phyloP scores from a whole-genome alignment of 2,888 invertebrate species.

The Orgyia antiqua region DNA sequence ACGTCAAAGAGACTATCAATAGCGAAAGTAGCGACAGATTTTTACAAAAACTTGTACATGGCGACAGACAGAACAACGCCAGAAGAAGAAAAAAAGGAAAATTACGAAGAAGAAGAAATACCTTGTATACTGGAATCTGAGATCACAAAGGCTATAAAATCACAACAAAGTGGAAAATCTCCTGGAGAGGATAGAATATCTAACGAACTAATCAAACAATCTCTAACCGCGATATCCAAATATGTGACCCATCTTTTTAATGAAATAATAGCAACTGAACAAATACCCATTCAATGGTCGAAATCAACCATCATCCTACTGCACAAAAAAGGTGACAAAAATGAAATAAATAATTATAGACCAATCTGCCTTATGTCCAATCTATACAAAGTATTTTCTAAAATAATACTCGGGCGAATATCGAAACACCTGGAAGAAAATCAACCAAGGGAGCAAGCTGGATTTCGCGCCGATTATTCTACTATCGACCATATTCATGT shows the following conservation, averaged over 20 bases:
- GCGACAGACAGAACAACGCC: too few relatives aligned
- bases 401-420: too few relatives aligned
- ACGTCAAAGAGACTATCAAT: too few relatives aligned
- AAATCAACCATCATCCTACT: conserved; percentile 15
- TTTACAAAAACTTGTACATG: too few relatives aligned
- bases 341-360: conserved; percentile 8
- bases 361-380: conserved; percentile 18
- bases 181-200: not conserved
- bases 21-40: too few relatives aligned
- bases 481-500: conserved; percentile 20
- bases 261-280: conserved; percentile 13
- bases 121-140: not conserved
- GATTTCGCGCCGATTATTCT: conserved; percentile 15
- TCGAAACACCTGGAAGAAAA: conserved; percentile 14
- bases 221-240: not conserved
- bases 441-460: conserved; percentile 22
- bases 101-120: not conserved
- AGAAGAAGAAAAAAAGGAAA: too few relatives aligned
- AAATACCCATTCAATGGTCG: conserved; percentile 20
- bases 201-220: not conserved
- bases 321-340: conserved; percentile 21
- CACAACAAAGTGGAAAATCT: not conserved
- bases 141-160: not conserved
- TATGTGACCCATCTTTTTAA: conserved; percentile 11
- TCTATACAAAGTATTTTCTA: conserved; percentile 17